Evolutionary conservation across 2,888 invertebrate species (phyloP).

Genomic region (Dinocampus coccinellae): DNA sequence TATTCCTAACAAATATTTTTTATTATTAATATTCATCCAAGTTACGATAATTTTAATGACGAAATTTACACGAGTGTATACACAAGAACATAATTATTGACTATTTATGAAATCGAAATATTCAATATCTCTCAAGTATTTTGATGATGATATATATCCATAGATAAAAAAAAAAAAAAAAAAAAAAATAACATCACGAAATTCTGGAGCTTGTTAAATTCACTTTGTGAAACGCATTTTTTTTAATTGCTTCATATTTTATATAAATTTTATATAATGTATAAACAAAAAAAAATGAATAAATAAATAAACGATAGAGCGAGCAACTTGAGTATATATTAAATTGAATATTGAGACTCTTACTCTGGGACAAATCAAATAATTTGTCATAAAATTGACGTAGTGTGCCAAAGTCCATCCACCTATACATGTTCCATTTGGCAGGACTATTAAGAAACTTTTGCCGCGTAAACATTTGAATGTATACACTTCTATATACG

Average conservation of each 20-base stretch:
- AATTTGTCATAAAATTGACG: conserved; percentile 6
- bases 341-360: not conserved
- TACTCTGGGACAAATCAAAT: not conserved
- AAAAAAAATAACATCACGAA: conserved; percentile 14
- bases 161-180: not conserved
- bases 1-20: not conserved
- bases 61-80: not conserved
- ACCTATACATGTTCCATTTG: conserved; percentile 32
- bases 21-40: not conserved
- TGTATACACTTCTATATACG: not conserved
- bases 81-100: not conserved
- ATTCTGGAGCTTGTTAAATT: not conserved
- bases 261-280: not conserved
- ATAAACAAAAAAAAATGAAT: not conserved
- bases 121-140: conserved; percentile 31
- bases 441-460: conserved; percentile 29
- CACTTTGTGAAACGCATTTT: not conserved
- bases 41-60: not conserved
- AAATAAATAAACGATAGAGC: not conserved
- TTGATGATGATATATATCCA: conserved; percentile 28
- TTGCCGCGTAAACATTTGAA: conserved; percentile 6
- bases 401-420: conserved; percentile 27
- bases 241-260: not conserved
- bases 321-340: not conserved
- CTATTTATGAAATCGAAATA: not conserved